These are phyloP conservation scores for Ophthalmolycus amberensis DNA, from an alignment of 2,113 vertebrate species.

Conservation along the genomic window DNA sequence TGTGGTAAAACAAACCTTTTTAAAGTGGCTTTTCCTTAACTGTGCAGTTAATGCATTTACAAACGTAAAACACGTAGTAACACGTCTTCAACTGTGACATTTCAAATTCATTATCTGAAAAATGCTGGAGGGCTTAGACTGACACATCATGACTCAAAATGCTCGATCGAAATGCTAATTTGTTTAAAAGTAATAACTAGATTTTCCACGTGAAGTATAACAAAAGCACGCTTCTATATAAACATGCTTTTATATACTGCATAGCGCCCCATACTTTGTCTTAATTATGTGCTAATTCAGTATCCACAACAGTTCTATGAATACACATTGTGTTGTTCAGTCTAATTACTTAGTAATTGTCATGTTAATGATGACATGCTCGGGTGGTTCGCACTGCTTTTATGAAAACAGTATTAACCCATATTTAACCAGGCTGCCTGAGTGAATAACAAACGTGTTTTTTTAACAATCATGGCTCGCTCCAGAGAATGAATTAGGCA, in stretches of 20 bases:
- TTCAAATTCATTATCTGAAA: constrained; percentile 56
- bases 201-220: constrained; percentile 13
- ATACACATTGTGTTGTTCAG: constrained; percentile 1
- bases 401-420: constrained; percentile 30
- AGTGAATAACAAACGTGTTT: constrained; percentile 39
- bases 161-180: constrained; percentile 37
- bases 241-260: background rate
- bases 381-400: constrained; percentile 30
- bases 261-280: background rate
- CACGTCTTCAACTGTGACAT: constrained; percentile 41
- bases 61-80: constrained; percentile 14
- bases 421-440: constrained; percentile 33
- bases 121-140: constrained; percentile 40
- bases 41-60: background rate
- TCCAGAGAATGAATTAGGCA: constrained; percentile 35
- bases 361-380: constrained; percentile 37
- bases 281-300: constrained; percentile 12
- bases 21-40: background rate
- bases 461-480: constrained; percentile 32
- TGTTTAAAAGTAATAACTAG: constrained; percentile 33
- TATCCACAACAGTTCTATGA: background rate
- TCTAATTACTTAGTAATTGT: constrained; percentile 37
- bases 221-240: background rate
- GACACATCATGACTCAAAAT: constrained; percentile 43
- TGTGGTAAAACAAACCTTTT: background rate